Evolutionary conservation across 2,113 vertebrate species (phyloP), one percentile per base, ranked within the genome.

Genomic region (Heliornis fulica): DNA sequence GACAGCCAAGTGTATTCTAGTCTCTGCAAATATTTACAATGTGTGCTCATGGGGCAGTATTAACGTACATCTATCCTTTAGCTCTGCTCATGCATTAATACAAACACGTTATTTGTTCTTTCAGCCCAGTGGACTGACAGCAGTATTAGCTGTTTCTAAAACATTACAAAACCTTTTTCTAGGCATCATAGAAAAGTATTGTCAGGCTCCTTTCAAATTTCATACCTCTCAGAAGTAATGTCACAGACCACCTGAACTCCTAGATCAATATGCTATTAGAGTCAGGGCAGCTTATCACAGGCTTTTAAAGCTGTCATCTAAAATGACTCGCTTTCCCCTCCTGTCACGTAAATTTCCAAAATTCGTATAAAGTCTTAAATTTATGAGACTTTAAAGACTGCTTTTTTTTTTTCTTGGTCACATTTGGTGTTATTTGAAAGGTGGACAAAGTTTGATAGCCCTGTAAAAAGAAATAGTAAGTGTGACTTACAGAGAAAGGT

Each of bases 21-120:
- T 93, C 79, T 79, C 80, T 84, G 89, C 81, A 94, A 72, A 94
- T 96, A 95, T 94, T 97, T 97, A 46, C 89, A 93, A 88, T 75
- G 40, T 87, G 81, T 61, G 83, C 53, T 89, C 59, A 26, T 48
- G 92, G 89, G 84, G 70, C 23, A 21, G 17, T 83, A 82, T 90
- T 85, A 95, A 81, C 1, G 2, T 76, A 72, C 63, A 34, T 88
- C 14, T 5, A 68, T 94, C 78, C 93, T 94, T 88, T 57, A 75
- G 65, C 80, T 97, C 89, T 92, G 95, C 69, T 96, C 50, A 72
- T 66, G 76, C 65, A 76, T 97, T 93, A 91, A 75, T 82, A 65
- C 63, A 91, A 94, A 68, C 82, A 18, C 4, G 15, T 96, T 91
- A 94, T 54, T 92, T 89, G 72, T 95, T 94, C 92, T 91, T 96